A percentile compares a stretch with the other conserved stretches of the same genome.
phyloP scores from a whole-genome alignment of 2,113 vertebrate genomes.

The Syngnathoides biaculeatus region DNA sequence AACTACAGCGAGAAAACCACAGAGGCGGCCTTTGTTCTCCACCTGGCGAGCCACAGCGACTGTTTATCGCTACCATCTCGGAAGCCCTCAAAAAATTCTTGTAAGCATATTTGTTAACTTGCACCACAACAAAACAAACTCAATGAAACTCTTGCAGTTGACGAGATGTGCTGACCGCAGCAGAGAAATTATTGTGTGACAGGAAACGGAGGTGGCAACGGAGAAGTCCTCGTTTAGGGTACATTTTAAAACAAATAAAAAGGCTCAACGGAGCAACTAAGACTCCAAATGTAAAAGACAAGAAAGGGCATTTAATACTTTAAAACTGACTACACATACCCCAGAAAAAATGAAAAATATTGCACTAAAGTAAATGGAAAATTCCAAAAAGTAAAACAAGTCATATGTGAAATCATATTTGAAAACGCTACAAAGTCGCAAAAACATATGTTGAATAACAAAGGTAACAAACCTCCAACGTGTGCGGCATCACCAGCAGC shows the following conservation, averaged over 20 bases:
- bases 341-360: neutral
- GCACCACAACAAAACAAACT: neutral
- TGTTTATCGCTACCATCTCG: conserved; percentile 11
- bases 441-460: neutral
- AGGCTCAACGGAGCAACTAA: neutral
- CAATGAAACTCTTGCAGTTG: neutral
- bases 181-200: conserved; percentile 33
- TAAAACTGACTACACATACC: neutral
- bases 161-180: conserved; percentile 39
- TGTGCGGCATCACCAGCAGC: conserved; percentile 37
- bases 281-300: neutral
- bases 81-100: conserved; percentile 1
- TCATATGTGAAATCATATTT: no score
- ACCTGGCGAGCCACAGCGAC: conserved; percentile 18
- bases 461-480: conserved; percentile 39
- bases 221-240: conserved; percentile 13
- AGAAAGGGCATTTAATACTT: neutral
- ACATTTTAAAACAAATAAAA: neutral
- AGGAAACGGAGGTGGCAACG: conserved; percentile 50
- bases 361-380: neutral
- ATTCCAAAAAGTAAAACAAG: neutral
- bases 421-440: neutral
- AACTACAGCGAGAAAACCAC: conserved; percentile 16
- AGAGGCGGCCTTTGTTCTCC: conserved; percentile 40
- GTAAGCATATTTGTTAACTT: neutral